Percentiles rank a stretch among this genome's conserved stretches.
phyloP scores from a whole-genome alignment of 2,888 invertebrate species.

The Incurvaria masculella region DNA sequence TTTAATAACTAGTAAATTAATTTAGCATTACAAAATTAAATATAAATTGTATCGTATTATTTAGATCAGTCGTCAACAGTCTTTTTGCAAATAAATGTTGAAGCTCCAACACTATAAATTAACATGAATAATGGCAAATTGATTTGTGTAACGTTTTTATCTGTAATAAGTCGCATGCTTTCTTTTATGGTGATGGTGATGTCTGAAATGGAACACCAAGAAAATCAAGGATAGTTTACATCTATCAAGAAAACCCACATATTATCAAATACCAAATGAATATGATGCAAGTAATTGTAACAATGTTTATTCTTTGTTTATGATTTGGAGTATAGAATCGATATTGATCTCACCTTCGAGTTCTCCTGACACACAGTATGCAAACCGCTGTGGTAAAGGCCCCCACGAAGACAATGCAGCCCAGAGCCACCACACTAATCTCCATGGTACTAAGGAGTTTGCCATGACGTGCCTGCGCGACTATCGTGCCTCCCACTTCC shows the following conservation, averaged over 20 bases:
- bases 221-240: constrained; percentile 29
- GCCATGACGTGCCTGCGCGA: constrained; percentile 36
- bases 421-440: constrained; percentile 75
- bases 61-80: not conserved
- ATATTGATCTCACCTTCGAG: constrained; percentile 56
- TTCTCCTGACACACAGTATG: constrained; percentile 66
- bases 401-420: constrained; percentile 77
- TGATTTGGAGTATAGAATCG: no score
- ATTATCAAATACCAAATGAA: constrained; percentile 1
- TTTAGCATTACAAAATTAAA: no score
- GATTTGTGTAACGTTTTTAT: not conserved
- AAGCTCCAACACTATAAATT: not conserved
- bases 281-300: no score
- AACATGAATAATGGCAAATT: no score
- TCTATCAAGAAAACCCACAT: no score
- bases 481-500: constrained; percentile 54
- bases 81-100: not conserved
- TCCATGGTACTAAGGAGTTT: constrained; percentile 65
- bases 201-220: constrained; percentile 41
- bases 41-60: no score
- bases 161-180: constrained; percentile 38
- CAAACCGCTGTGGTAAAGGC: constrained; percentile 77
- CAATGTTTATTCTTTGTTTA: no score
- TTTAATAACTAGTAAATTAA: not conserved
- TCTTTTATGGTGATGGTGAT: constrained; percentile 38